Evolutionary conservation across 2,797 vertebrate species (phyloP).

Genomic region (Phrynocephalus forsythii): DNA sequence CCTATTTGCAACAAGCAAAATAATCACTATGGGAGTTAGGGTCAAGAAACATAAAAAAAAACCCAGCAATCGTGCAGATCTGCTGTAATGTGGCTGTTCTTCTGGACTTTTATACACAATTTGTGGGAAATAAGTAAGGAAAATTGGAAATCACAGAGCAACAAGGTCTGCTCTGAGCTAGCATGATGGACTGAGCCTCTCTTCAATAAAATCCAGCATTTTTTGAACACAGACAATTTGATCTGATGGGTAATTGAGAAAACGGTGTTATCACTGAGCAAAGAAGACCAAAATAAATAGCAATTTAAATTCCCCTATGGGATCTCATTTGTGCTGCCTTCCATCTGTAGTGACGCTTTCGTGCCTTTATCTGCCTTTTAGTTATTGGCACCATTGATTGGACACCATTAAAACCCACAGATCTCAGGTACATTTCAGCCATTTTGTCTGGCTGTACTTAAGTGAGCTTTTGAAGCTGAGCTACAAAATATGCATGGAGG

Average conservation of each 20-base stretch:
- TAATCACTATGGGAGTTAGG: background rate
- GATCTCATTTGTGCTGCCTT: constrained; percentile 23
- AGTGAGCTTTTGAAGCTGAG: background rate
- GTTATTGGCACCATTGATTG: constrained; percentile 20
- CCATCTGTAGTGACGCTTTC: constrained; percentile 8
- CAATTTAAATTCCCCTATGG: background rate
- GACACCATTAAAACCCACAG: constrained; percentile 4
- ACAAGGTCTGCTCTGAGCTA: background rate
- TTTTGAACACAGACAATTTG: background rate
- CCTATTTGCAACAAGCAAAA: background rate
- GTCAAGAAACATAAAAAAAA: background rate
- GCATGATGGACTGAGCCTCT: background rate
- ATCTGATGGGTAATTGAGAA: background rate
- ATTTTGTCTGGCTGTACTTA: constrained; percentile 18
- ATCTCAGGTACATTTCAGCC: constrained; percentile 14
- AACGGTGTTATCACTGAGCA: background rate
- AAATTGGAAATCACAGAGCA: background rate
- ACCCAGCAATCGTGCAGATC: background rate
- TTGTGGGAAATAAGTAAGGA: background rate
- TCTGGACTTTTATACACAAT: background rate
- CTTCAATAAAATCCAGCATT: background rate
- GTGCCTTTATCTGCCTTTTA: constrained; percentile 10
- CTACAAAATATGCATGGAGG: background rate
- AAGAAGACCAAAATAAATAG: constrained; percentile 17
- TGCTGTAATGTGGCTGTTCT: background rate